Evolutionary conservation across 2,113 vertebrate species (phyloP).

Genomic region (Salvelinus sp.): DNA sequence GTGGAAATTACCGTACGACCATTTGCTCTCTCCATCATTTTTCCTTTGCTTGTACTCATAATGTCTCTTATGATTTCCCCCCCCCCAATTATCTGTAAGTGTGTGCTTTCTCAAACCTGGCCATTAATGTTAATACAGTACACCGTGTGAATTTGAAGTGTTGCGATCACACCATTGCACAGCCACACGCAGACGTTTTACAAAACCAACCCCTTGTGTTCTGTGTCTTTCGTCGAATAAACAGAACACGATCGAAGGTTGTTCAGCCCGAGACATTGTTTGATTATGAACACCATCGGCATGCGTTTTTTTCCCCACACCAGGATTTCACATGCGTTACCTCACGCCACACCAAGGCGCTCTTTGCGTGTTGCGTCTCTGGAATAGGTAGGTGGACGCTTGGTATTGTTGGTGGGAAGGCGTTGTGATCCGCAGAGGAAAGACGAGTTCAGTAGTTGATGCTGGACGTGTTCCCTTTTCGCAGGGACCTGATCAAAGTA

Average conservation of each 20-base stretch:
- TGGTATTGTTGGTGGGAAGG: background rate
- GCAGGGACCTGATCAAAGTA: conserved; percentile 96
- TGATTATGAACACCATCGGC: background rate
- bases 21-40: background rate
- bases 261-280: background rate
- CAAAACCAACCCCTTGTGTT: background rate
- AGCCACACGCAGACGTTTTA: background rate
- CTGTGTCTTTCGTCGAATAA: background rate
- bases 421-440: background rate
- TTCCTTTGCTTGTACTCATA: background rate
- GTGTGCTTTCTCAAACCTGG: background rate
- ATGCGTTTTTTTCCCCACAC: background rate
- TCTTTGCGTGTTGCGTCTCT: conserved; percentile 28
- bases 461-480: conserved; percentile 8
- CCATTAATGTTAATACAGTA: background rate
- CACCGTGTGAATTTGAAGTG: background rate
- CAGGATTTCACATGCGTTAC: too few relatives aligned
- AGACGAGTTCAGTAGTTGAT: background rate
- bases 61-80: background rate
- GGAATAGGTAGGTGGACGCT: conserved; percentile 14
- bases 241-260: background rate
- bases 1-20: background rate
- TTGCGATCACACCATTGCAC: background rate
- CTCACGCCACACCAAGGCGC: background rate
- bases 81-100: background rate